Percentiles rank a stretch among this genome's conserved stretches.
These are phyloP conservation scores for Steinernema carpocapsae DNA, from an alignment of 2,888 invertebrate species.

Conservation along the genomic window DNA sequence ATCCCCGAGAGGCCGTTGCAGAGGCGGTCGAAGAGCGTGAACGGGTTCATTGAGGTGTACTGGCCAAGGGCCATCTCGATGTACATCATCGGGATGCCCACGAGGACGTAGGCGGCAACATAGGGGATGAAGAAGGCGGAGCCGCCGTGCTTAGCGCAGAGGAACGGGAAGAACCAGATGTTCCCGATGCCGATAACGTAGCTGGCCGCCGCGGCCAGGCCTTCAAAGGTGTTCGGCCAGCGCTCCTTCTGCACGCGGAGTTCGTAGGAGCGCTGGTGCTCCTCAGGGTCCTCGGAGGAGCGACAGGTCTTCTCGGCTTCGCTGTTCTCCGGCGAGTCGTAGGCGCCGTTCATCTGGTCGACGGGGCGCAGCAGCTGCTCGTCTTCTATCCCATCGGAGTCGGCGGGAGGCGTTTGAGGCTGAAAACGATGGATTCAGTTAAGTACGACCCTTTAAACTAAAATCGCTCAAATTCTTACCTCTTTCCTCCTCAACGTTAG, in stretches of 20 bases:
- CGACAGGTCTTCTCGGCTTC: neutral
- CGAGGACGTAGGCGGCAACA: conserved; percentile 42
- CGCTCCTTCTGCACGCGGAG: conserved; percentile 34
- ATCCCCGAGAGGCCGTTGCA: conserved; percentile 20
- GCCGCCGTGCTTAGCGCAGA: conserved; percentile 43
- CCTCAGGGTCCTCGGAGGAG: neutral
- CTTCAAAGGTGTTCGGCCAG: conserved; percentile 39
- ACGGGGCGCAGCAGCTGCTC: neutral
- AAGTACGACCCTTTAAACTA: no score
- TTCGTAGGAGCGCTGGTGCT: conserved; percentile 17
- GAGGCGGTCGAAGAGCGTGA: conserved; percentile 39
- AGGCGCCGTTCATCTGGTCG: neutral
- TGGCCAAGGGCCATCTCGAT: conserved; percentile 53
- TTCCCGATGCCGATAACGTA: conserved; percentile 43
- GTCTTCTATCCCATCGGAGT: neutral
- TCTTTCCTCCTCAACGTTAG: neutral
- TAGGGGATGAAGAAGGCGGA: conserved; percentile 44
- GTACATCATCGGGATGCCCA: conserved; percentile 48
- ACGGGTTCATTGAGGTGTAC: conserved; percentile 47
- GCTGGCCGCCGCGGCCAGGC: conserved; percentile 37
- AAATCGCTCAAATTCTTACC: no score
- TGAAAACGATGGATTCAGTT: neutral
- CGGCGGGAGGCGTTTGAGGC: neutral
- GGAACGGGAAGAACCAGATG: conserved; percentile 45
- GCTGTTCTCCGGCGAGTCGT: conserved; percentile 10